Conservation (phyloP, 2,797 vertebrate genomes). For the Periophthalmus magnuspinnatus region DNA sequence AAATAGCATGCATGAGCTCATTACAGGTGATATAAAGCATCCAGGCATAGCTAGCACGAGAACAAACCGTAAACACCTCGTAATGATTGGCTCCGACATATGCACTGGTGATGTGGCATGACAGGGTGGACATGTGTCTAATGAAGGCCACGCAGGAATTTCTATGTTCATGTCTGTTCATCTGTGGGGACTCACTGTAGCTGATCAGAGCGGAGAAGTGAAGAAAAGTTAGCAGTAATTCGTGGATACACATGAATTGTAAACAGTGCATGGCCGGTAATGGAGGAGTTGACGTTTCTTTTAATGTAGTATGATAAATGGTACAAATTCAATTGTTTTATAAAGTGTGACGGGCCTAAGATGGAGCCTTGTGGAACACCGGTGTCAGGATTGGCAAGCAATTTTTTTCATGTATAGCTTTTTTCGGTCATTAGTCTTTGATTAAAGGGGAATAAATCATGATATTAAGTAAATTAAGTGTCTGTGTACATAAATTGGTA, state of each 20-base stretch:
- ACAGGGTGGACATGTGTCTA: not conserved
- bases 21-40: conserved; percentile 42
- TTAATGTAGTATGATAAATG: too few relatives aligned
- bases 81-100: conserved; percentile 15
- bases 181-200: conserved; percentile 15
- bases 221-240: conserved; percentile 24
- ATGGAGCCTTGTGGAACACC: too few relatives aligned
- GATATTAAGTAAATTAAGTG: too few relatives aligned
- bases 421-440: too few relatives aligned
- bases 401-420: too few relatives aligned
- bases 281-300: not conserved
- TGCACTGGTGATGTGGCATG: not conserved
- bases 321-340: not conserved
- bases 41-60: conserved; percentile 31
- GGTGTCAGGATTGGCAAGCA: too few relatives aligned
- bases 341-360: too few relatives aligned
- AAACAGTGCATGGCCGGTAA: conserved; percentile 11
- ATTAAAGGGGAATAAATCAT: too few relatives aligned
- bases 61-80: conserved; percentile 37
- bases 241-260: conserved; percentile 15
- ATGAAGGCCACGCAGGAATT: conserved; percentile 3
- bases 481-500: too few relatives aligned
- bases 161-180: not conserved
- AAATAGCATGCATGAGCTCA: conserved; percentile 38
- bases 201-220: conserved; percentile 30